Base-by-base conservation (phyloP, 2,888 invertebrate genomes). In the Lasioglossum figueresi region DNA sequence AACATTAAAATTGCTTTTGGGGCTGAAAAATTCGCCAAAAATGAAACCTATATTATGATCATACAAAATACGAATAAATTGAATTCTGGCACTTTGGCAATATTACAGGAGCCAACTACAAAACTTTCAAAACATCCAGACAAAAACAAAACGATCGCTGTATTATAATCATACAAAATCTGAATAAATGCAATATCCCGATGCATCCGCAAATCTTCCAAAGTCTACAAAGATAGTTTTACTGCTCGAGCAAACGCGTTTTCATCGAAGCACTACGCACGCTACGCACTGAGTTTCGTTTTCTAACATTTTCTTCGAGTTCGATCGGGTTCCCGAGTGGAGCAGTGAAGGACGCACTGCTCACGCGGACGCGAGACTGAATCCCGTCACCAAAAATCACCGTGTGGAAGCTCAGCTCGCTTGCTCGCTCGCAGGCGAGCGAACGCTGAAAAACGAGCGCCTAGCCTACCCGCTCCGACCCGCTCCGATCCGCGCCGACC, bases 371-470 rank as follows among this genome's bases (percentile, higher is more conserved):
- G 45, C 27, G 27, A 43, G 56, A 48, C 72, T 76, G 34, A 70
- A 27, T n/a, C 43, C n/a, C 34, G 27, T 66, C 66, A 72, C 76
- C 77, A 73, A 77, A 87, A 86, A 89, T 84, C 85, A 83, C 82
- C 70, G 80, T 10, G 83, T 14, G 82, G 75, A 80, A 84, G 82
- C 83, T 27, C 59, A 4, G 59, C 59, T 27, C 59, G 59, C 14
- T 59, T 27, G 59, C 59, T 59, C 27, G 27, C 59, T 59, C 59
- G 59, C 59, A 27, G 27, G 78, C 59, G 81, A 84, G 37, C 74
- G 87, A 85, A 85, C 76, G 76, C 43, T 85, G 85, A 87, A 87
- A 89, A 88, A 88, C 87, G 78, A 86, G 76, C 82, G 86, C 27
- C 59, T 59, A 59, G 59, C 59, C 27, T 59, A 37, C 34, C 68